phyloP scores from a whole-genome alignment of 2,888 invertebrate species.

The Epinotia ramella region DNA sequence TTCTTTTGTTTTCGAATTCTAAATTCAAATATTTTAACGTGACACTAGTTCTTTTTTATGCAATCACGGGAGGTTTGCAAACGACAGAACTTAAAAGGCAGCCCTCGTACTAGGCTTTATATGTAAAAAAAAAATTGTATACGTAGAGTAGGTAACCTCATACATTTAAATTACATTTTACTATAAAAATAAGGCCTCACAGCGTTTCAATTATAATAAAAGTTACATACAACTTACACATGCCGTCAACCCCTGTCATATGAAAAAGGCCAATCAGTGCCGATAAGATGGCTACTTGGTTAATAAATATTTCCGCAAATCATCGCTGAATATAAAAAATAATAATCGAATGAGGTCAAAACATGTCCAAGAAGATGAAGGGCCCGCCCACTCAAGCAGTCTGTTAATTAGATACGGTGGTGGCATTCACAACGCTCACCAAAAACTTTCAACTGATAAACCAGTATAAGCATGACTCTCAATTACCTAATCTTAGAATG shows the following conservation, averaged over 20 bases:
- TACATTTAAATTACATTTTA: no score
- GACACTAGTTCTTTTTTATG: no score
- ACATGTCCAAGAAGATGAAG: conserved; percentile 43
- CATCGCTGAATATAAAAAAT: conserved; percentile 22
- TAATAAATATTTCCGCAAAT: conserved; percentile 22
- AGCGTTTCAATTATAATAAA: background rate
- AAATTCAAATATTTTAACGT: no score
- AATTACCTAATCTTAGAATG: background rate
- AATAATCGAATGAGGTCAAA: conserved; percentile 44
- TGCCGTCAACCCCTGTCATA: background rate
- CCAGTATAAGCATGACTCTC: background rate
- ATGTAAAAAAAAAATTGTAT: no score
- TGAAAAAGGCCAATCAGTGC: background rate
- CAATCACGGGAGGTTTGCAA: no score
- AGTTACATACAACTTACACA: background rate
- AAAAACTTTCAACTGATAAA: background rate
- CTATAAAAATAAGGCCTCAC: no score
- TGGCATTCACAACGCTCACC: background rate
- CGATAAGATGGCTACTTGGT: background rate
- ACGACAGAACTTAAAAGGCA: no score
- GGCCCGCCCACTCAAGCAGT: conserved; percentile 50
- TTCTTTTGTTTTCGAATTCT: no score
- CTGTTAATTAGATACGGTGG: conserved; percentile 36
- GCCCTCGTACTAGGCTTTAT: no score
- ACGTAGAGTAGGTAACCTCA: no score